Percentiles rank a stretch among this genome's conserved stretches.
These are phyloP conservation scores for Drosophila eugracilis DNA, from an alignment of 1,140 invertebrate genomes.

Conservation along the genomic window DNA sequence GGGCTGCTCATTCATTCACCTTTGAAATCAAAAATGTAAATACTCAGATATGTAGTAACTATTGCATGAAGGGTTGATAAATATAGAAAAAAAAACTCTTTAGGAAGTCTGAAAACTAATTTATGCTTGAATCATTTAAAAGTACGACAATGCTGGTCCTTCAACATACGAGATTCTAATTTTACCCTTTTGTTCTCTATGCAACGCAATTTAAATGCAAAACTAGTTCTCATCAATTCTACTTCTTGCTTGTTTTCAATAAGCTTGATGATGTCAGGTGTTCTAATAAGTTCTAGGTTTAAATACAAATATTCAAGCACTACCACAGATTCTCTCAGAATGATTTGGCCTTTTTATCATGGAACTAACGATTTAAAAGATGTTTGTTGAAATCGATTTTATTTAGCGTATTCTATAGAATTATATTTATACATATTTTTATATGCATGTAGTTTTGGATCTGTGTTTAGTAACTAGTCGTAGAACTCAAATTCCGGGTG, in stretches of 20 bases:
- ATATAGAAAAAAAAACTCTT: no score
- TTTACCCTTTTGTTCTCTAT: not conserved
- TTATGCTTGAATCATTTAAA: no score
- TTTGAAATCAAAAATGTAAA: no score
- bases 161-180: not conserved
- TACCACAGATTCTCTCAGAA: not conserved
- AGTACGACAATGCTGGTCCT: not conserved
- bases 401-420: constrained; percentile 53
- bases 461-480: constrained; percentile 40
- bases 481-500: constrained; percentile 42
- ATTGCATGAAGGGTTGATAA: no score
- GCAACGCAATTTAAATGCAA: not conserved
- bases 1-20: not conserved
- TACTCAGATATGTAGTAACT: no score
- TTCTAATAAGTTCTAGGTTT: not conserved
- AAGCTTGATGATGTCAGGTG: not conserved
- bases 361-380: not conserved
- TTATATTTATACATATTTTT: constrained; percentile 29
- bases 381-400: constrained; percentile 61
- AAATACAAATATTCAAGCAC: not conserved
- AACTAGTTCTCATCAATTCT: not conserved
- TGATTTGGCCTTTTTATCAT: not conserved
- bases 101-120: no score
- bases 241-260: not conserved
- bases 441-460: constrained; percentile 31